Base-by-base conservation (phyloP, 2,888 invertebrate species). In the Schizaphis graminum region DNA sequence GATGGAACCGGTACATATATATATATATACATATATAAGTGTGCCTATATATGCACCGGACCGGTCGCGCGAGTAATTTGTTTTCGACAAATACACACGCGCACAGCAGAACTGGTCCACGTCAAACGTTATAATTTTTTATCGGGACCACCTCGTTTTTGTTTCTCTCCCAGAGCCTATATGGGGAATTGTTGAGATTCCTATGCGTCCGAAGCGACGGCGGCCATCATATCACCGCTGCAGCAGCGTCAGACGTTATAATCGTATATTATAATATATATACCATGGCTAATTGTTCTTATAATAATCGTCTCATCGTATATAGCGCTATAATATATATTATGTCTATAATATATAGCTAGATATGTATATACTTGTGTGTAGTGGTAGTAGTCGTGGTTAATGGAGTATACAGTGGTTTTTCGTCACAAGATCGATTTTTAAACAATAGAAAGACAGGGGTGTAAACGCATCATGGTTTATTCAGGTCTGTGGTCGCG, bases 101-200 rank as follows among this genome's bases (percentile, higher is more conserved):
- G n/a, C 88, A 49, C 84, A 77, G 87, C n/a, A 49, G 90, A 91
- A 91, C 94, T 94, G 94, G 94, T 94, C 93, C 93, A 86, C 89
- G 93, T 93, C 94, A 91, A 94, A 94, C 94, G 91, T 94, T 93
- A 93, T 93, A 93, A 90, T 94, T 94, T 94, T 77, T 94, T 94
- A 94, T 94, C 91, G 94, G 85, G 90, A 94, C 94, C 91, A 86
- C 91, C 90, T 88, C 49, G 49, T n/a, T 91, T 91, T 84, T 84
- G 44, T 91, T 47, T 35, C 57, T 57, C 57, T 41, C 77, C 49
- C 90, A 86, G 49, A 49, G 94, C 90, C 94, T 49, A 49, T 94
- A 91, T 91, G 90, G 94, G 61, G 57, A 90, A 91, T 91, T 44
- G 87, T 91, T 67, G 86, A 53, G 94, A 94, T 94, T 94, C 94